Evolutionary conservation across 2,797 vertebrate species (phyloP).

Genomic region (Pipistrellus pipistrellus): DNA sequence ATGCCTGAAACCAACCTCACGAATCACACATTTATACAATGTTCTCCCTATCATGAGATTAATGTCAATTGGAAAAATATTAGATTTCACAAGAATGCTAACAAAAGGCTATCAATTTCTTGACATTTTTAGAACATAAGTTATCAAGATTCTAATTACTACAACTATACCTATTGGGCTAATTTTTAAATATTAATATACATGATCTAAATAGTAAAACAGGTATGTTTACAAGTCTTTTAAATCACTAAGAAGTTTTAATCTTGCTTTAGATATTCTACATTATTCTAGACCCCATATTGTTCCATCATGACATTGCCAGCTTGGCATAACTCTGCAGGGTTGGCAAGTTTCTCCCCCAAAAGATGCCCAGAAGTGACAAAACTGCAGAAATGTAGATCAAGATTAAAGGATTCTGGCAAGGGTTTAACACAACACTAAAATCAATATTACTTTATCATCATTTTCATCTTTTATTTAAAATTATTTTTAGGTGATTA

Average conservation of each 20-base stretch:
- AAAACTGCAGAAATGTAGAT: not conserved
- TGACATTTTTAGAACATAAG: constrained; percentile 66
- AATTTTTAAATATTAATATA: constrained; percentile 61
- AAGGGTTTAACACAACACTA: constrained; percentile 6
- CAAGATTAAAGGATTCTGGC: constrained; percentile 6
- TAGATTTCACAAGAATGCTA: constrained; percentile 48
- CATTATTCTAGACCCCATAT: not conserved
- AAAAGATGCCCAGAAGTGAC: constrained; percentile 62
- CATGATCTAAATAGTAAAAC: not conserved
- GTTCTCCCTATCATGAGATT: constrained; percentile 64
- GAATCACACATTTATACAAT: constrained; percentile 65
- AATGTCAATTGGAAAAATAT: constrained; percentile 64
- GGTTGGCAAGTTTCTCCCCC: constrained; percentile 37
- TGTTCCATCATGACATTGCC: constrained; percentile 1
- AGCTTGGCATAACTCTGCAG: constrained; percentile 34
- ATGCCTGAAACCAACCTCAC: constrained; percentile 66
- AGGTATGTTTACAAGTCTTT: not conserved
- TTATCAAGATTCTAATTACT: constrained; percentile 30
- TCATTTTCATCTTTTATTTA: constrained; percentile 62
- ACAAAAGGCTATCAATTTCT: constrained; percentile 39
- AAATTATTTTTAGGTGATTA: constrained; percentile 56
- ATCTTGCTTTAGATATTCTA: constrained; percentile 33
- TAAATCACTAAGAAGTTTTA: constrained; percentile 2
- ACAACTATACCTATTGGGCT: constrained; percentile 23
- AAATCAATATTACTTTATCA: constrained; percentile 30